phyloP scores from a whole-genome alignment of 2,113 vertebrate genomes.

The Callorhinus ursinus region DNA sequence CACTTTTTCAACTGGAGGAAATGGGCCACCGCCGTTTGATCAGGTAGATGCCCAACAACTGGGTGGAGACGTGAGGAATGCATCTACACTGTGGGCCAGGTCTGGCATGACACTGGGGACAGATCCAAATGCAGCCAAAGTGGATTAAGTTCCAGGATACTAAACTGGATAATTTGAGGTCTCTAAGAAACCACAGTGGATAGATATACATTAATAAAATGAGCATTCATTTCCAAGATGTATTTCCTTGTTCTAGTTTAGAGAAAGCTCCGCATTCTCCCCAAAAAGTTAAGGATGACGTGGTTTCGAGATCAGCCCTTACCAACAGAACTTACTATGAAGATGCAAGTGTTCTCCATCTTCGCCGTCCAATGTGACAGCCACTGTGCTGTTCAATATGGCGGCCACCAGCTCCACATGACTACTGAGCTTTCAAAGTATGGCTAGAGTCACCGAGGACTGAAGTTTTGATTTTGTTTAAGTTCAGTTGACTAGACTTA shows the following conservation, averaged over 20 bases:
- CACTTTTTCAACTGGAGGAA: neutral
- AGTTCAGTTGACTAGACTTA: neutral
- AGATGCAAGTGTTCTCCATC: neutral
- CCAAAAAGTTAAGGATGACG: neutral
- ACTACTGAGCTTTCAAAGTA: neutral
- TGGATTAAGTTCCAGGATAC: neutral
- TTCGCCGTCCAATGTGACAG: accelerated
- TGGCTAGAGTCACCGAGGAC: neutral
- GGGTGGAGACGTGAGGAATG: too few relatives aligned
- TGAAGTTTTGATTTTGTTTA: neutral
- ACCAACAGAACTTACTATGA: accelerated
- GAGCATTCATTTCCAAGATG: neutral
- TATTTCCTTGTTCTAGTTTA: neutral
- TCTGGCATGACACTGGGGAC: accelerated
- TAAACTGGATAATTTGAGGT: neutral
- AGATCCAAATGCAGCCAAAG: neutral
- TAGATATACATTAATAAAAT: neutral
- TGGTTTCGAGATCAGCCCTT: neutral
- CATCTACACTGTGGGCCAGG: accelerated
- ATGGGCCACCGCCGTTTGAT: accelerated
- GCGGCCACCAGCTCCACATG: accelerated
- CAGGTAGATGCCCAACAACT: too few relatives aligned
- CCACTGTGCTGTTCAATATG: neutral
- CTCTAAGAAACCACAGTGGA: neutral
- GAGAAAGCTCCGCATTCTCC: neutral